These are phyloP conservation scores for Strigamia transsilvanica DNA, from an alignment of 2,888 invertebrate genomes.

Conservation along the genomic window DNA sequence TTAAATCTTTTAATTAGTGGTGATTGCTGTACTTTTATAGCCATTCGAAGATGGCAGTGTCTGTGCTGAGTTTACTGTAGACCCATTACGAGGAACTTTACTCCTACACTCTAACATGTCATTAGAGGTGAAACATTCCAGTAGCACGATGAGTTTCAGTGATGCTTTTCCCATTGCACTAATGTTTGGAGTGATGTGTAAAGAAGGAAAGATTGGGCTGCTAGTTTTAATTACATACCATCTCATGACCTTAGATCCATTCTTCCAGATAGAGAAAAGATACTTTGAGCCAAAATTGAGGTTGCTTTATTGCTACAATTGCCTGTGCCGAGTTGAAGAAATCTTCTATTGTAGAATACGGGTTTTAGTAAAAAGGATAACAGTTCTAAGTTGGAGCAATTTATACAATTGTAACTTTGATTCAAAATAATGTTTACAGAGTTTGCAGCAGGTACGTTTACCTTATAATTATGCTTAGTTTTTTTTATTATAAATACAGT, in stretches of 20 bases:
- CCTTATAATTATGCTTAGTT: too few species aligned
- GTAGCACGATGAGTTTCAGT: conserved; percentile 43
- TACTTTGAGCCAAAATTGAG: neutral
- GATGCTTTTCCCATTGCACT: conserved; percentile 48
- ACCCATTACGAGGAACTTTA: conserved; percentile 23
- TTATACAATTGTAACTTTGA: conserved; percentile 4
- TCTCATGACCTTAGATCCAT: conserved; percentile 27
- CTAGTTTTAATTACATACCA: conserved; percentile 43
- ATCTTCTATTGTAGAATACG: neutral
- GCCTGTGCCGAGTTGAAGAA: neutral
- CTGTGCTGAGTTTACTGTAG: neutral
- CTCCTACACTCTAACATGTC: conserved; percentile 27
- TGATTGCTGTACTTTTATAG: conserved; percentile 5
- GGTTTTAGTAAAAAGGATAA: neutral
- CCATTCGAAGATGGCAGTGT: neutral
- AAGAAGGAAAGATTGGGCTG: conserved; percentile 49
- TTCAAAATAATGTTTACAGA: neutral
- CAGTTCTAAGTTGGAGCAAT: neutral
- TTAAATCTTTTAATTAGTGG: conserved; percentile 16
- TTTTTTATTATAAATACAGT: too few species aligned
- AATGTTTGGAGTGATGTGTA: conserved; percentile 39
- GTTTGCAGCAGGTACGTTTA: too few species aligned
- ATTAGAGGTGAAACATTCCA: conserved; percentile 45
- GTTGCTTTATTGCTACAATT: conserved; percentile 14
- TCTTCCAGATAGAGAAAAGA: conserved; percentile 26